Base-by-base conservation (phyloP, 2,888 invertebrate genomes). In the Ditula angustiorana region DNA sequence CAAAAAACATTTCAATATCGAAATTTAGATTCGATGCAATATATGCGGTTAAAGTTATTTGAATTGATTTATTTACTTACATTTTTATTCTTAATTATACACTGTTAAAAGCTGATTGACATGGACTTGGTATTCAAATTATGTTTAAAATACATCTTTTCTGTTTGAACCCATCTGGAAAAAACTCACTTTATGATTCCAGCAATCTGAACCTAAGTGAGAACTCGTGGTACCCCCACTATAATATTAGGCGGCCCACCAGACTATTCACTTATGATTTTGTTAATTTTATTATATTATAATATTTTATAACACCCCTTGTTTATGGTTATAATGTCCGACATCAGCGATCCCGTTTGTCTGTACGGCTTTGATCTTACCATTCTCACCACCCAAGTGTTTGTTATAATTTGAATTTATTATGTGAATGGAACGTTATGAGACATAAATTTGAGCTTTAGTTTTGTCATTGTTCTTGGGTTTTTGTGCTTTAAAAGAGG, bases 361-460 rank as follows among this genome's bases (percentile, higher is more conserved):
- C 55, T 64, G 69, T 66, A 59, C 68, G 66, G 69, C 75, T 78
- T 79, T 77, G 75, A 80, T 79, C 74, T 78, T 49, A 61, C 80
- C 83, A 79, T 81, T 79, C 74, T 78, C 50, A 61, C 80, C 83
- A 79, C 82, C 81, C 81, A 81, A 69, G 75, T 26, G 47, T 37
- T 64, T 64, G 53, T 47, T 64, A 59, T 64, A 47, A 59, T 58
- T 64, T 23, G 26, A 58, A 64, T 59, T 64, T 57, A 63, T 44
- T 64, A 64, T 53, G 57, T 44, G 24, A 58, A 64, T 46, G 28
- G 19, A 53, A 58, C 41, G 47, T 64, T 64, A 64, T 64, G 57
- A 47, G 21, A 56, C 33, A 44, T 47, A 16, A 13, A 26, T 52
- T 41, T 24, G 19, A 11, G 19, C 13, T 46, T 47, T 24, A 10